A percentile compares a stretch with the other conserved stretches of the same genome.
Conservation (phyloP, 2,113 vertebrate genomes). For the Ameiurus melas region DNA sequence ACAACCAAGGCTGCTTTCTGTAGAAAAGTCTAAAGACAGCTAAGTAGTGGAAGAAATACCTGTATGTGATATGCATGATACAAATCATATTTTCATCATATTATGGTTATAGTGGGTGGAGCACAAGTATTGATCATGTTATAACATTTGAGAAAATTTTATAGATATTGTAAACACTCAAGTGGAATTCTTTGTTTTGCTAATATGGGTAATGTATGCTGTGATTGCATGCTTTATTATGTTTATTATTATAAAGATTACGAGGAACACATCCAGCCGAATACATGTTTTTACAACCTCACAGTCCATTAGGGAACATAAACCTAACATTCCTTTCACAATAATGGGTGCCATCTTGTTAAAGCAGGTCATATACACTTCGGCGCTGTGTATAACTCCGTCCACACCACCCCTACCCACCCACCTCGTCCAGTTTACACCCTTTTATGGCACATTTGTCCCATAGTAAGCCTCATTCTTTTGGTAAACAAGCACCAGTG, state of each 20-base stretch:
- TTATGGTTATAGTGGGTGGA: background rate
- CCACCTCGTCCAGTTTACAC: slow-evolving; percentile 45
- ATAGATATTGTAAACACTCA: background rate
- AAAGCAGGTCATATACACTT: slow-evolving; percentile 44
- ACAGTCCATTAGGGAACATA: slow-evolving; percentile 48
- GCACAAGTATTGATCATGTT: background rate
- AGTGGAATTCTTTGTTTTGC: slow-evolving; percentile 5
- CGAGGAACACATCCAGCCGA: slow-evolving; percentile 12
- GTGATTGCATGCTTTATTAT: slow-evolving; percentile 41
- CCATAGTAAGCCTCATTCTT: slow-evolving; percentile 58
- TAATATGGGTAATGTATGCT: slow-evolving; percentile 5
- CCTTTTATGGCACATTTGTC: slow-evolving; percentile 55
- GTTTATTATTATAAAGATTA: slow-evolving; percentile 25
- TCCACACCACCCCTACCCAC: slow-evolving; percentile 37
- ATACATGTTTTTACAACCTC: slow-evolving; percentile 47
- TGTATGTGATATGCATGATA: background rate
- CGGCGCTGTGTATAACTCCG: slow-evolving; percentile 32
- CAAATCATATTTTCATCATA: background rate
- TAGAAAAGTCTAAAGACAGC: background rate
- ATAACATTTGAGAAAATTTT: slow-evolving; percentile 5
- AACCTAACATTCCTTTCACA: slow-evolving; percentile 24
- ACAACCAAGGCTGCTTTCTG: slow-evolving; percentile 3
- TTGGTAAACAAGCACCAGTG: slow-evolving; percentile 64
- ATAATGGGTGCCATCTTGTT: slow-evolving; percentile 50
- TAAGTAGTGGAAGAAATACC: background rate